Evolutionary conservation across 2,888 invertebrate genomes (phyloP).

Genomic region (Drosophila conformis): DNA sequence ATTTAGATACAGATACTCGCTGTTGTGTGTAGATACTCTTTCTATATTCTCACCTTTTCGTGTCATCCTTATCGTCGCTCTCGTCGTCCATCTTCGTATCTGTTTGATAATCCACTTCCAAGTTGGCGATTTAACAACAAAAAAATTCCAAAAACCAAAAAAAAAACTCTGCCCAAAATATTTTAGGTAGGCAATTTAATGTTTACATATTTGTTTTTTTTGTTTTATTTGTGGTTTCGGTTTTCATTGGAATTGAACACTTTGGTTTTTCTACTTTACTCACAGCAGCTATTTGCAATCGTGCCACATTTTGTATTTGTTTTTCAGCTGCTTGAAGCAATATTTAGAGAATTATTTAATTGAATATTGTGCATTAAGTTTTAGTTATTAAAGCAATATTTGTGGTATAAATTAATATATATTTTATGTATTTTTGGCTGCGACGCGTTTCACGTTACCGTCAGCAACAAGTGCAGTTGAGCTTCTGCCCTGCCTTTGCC

Average conservation of each 20-base stretch:
- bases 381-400: not conserved
- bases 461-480: slow-evolving; percentile 82
- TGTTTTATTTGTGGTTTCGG: slow-evolving; percentile 9
- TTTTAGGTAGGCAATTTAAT: not conserved
- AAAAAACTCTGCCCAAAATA: slow-evolving; percentile 14
- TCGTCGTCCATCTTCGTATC: slow-evolving; percentile 90
- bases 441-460: slow-evolving; percentile 46
- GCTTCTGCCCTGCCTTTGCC: slow-evolving; percentile 62
- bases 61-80: slow-evolving; percentile 93
- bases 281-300: slow-evolving; percentile 69
- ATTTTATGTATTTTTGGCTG: slow-evolving; percentile 9
- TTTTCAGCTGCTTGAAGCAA: slow-evolving; percentile 3
- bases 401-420: not conserved
- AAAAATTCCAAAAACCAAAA: slow-evolving; percentile 1
- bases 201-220: slow-evolving; percentile 42
- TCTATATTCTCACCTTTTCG: slow-evolving; percentile 89
- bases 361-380: not conserved
- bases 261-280: slow-evolving; percentile 53
- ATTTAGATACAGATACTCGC: slow-evolving; percentile 2
- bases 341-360: not conserved
- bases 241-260: not conserved
- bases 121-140: slow-evolving; percentile 17
- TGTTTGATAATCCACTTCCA: slow-evolving; percentile 68
- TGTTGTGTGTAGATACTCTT: not conserved
- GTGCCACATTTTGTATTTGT: slow-evolving; percentile 61